A percentile compares a stretch with the other conserved stretches of the same genome.
These are phyloP conservation scores for Cecidostiba fungosa DNA, from an alignment of 2,888 invertebrate species.

Conservation along the genomic window DNA sequence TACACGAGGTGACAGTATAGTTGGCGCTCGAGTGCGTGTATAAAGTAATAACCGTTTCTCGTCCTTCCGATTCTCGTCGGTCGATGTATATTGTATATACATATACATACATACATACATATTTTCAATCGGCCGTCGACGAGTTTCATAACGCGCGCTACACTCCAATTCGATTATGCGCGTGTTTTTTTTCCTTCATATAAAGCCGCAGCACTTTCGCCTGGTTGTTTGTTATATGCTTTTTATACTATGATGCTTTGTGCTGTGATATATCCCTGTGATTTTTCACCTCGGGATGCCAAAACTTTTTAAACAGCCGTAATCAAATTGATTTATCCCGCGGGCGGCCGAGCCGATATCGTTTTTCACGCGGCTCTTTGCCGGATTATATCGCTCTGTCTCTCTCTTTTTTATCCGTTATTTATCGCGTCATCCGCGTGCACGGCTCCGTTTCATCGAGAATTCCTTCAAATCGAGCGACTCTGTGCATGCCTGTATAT, in stretches of 20 bases:
- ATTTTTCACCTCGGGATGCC: background rate
- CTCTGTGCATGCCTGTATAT: too few relatives aligned
- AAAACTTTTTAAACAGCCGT: conserved; percentile 7
- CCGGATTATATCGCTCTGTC: conserved; percentile 2
- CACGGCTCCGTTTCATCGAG: background rate
- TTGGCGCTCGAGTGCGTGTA: background rate
- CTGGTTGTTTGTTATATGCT: background rate
- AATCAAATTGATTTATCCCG: conserved; percentile 14
- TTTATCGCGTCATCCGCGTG: background rate
- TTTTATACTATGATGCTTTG: background rate
- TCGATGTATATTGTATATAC: background rate
- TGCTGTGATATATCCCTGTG: background rate
- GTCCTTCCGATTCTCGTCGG: background rate
- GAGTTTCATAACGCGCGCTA: background rate
- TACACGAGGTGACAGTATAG: background rate
- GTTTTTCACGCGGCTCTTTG: background rate
- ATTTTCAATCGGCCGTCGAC: conserved; percentile 31
- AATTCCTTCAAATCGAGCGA: background rate
- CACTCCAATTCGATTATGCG: background rate
- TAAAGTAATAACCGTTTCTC: conserved; percentile 25
- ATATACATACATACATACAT: background rate
- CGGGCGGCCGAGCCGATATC: background rate
- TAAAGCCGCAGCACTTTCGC: background rate
- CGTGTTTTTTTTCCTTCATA: background rate
- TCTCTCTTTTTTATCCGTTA: background rate